A percentile compares a stretch with the other conserved stretches of the same genome.
These are phyloP conservation scores for Antechinus flavipes DNA, from an alignment of 2,113 vertebrate genomes.

Conservation along the genomic window DNA sequence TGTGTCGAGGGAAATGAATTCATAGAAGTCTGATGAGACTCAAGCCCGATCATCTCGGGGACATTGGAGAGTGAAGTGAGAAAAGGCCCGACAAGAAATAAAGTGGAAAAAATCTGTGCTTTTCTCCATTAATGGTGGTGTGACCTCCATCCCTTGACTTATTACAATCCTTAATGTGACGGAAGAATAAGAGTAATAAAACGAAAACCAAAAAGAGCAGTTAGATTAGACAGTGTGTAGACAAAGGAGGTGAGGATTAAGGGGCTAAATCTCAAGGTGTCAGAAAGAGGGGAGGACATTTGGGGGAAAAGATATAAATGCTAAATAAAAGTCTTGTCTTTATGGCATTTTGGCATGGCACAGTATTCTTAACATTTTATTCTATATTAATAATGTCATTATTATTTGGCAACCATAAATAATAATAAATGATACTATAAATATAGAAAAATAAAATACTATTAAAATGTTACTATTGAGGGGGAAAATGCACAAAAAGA, in stretches of 20 bases:
- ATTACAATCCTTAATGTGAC: not conserved
- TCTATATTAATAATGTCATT: too few species aligned
- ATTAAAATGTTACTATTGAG: not conserved
- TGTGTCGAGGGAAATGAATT: not conserved
- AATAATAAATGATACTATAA: not conserved
- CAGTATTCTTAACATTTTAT: too few species aligned
- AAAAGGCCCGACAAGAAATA: not conserved
- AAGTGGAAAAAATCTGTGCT: not conserved
- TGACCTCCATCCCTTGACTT: not conserved
- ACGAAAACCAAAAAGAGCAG: not conserved
- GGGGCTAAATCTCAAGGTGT: not conserved
- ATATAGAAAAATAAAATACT: not conserved
- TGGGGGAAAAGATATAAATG: not conserved
- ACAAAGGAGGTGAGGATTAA: not conserved
- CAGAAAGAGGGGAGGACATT: not conserved
- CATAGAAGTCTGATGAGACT: not conserved
- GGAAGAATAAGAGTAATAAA: not conserved
- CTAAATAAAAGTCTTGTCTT: not conserved
- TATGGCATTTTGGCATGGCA: too few species aligned
- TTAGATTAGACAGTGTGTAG: not conserved
- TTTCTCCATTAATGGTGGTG: not conserved
- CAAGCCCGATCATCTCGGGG: not conserved
- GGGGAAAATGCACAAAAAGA: not conserved
- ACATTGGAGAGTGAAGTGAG: not conserved
- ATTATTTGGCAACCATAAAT: not conserved